These are phyloP conservation scores for Galeopsomyia nigrocyanea DNA, from an alignment of 2,888 invertebrate genomes.

Conservation along the genomic window DNA sequence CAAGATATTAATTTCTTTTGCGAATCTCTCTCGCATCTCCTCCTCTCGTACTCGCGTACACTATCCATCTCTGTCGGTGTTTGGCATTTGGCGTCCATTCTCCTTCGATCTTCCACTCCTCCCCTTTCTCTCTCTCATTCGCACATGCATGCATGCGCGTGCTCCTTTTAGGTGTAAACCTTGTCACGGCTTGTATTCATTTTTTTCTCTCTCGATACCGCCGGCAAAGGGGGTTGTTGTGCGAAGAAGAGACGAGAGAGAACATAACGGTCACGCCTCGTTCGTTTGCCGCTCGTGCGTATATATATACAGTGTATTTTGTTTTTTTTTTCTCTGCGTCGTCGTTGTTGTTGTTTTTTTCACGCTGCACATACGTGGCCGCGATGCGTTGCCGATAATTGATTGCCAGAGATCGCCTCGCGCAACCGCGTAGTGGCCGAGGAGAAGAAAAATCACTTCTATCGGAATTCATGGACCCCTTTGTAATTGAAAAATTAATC, in stretches of 20 bases:
- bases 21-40: not conserved
- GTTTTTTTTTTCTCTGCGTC: not conserved
- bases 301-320: too few species aligned
- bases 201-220: too few species aligned
- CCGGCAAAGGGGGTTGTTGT: slow-evolving; percentile 6
- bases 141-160: not conserved
- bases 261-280: slow-evolving; percentile 34
- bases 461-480: not conserved
- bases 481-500: slow-evolving; percentile 31
- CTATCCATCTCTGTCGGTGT: not conserved
- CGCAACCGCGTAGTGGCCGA: not conserved
- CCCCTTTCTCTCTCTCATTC: not conserved
- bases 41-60: not conserved
- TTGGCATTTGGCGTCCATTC: slow-evolving; percentile 1
- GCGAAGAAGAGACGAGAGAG: slow-evolving; percentile 4
- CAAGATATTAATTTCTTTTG: not conserved
- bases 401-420: not conserved
- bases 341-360: not conserved
- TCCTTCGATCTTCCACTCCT: not conserved
- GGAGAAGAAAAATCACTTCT: too few species aligned
- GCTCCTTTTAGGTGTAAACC: not conserved
- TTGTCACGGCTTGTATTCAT: too few species aligned
- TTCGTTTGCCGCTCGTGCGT: not conserved
- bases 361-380: not conserved
- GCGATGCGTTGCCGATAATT: slow-evolving; percentile 15